These are phyloP conservation scores for Petrolisthes cinctipes DNA, from an alignment of 2,888 invertebrate genomes.

Conservation along the genomic window DNA sequence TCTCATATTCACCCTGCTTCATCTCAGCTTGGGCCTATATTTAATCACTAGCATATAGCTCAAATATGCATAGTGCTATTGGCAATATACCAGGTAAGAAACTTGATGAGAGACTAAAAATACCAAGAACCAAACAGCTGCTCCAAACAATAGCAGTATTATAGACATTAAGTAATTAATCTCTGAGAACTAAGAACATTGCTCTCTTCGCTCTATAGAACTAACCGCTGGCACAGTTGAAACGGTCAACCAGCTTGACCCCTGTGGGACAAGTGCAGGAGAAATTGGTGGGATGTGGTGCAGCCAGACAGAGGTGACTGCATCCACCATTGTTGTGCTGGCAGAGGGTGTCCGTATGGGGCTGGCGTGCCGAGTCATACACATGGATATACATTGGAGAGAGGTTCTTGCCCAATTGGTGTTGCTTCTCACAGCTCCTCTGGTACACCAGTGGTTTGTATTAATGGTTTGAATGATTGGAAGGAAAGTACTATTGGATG, in stretches of 20 bases:
- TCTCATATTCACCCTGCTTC: neutral
- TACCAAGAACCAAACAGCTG: too few species aligned
- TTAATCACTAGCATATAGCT: too few species aligned
- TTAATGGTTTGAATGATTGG: too few species aligned
- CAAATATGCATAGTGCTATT: too few species aligned
- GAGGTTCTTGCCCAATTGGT: slow-evolving; percentile 63
- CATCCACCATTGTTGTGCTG: slow-evolving; percentile 85
- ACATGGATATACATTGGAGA: slow-evolving; percentile 73
- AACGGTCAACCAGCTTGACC: slow-evolving; percentile 69
- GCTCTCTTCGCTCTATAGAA: neutral
- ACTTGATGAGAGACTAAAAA: too few species aligned
- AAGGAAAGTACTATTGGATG: neutral
- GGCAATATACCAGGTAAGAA: too few species aligned
- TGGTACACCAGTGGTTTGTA: neutral
- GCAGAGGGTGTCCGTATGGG: slow-evolving; percentile 79
- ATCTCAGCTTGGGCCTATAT: too few species aligned
- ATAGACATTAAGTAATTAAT: too few species aligned
- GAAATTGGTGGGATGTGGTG: slow-evolving; percentile 72
- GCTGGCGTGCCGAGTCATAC: slow-evolving; percentile 76
- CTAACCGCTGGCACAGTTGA: slow-evolving; percentile 79
- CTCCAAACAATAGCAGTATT: too few species aligned
- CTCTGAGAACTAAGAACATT: too few species aligned
- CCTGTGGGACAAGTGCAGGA: slow-evolving; percentile 65
- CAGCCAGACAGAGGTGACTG: slow-evolving; percentile 83
- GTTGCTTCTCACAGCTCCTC: slow-evolving; percentile 53